Evolutionary conservation across 2,797 vertebrate genomes (phyloP).

Genomic region (Bryconaethiops microstoma): DNA sequence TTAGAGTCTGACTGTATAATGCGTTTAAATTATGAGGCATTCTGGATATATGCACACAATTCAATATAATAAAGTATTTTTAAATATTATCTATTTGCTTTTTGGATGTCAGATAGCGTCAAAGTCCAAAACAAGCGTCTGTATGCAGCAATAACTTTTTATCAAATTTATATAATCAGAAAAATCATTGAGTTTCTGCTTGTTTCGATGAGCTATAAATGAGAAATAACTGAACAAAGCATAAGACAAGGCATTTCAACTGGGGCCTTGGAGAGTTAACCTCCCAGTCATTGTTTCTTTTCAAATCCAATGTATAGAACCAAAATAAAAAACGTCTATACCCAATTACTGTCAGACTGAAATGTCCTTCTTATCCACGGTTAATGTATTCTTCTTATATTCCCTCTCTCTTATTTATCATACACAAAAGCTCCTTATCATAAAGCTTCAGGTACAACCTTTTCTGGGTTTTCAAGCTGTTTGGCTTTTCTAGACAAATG

Average conservation of each 20-base stretch:
- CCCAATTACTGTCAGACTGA: not conserved
- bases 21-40: too few relatives aligned
- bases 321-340: constrained; percentile 4
- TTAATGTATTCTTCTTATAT: not conserved
- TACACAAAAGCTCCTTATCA: constrained; percentile 7
- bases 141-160: too few relatives aligned
- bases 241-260: not conserved
- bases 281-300: not conserved
- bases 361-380: not conserved
- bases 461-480: not conserved
- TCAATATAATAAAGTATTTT: too few relatives aligned
- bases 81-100: too few relatives aligned
- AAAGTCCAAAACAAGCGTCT: too few relatives aligned
- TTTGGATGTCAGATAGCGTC: too few relatives aligned
- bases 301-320: not conserved
- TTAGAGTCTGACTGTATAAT: too few relatives aligned
- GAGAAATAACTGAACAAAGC: not conserved
- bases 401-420: constrained; percentile 2
- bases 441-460: not conserved
- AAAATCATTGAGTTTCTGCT: not conserved
- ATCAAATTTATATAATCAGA: too few relatives aligned
- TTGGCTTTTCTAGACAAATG: not conserved
- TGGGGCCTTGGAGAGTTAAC: not conserved
- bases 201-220: not conserved
- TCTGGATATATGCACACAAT: too few relatives aligned